These are phyloP conservation scores for Siderastrea siderea DNA, from an alignment of 92 coral and sea anemone species.

Conservation along the genomic window DNA sequence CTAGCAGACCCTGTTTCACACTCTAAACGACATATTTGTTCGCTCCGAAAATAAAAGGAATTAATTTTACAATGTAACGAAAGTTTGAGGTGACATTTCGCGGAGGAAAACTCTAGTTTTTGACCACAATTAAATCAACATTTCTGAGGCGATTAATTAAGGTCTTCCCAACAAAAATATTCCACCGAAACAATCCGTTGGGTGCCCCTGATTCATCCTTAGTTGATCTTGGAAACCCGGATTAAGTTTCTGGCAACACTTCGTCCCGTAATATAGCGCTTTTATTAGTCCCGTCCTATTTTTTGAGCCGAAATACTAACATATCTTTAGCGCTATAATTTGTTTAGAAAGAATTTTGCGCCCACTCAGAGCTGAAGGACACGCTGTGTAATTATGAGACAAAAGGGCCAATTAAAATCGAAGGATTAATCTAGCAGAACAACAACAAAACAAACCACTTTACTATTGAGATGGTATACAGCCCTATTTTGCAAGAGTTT, in stretches of 20 bases:
- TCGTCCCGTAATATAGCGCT: background rate
- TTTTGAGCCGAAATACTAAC: background rate
- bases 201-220: too few relatives aligned
- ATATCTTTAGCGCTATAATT: background rate
- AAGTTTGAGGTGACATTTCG: too few relatives aligned
- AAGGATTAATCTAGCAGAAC: background rate
- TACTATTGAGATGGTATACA: background rate
- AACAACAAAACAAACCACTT: slow-evolving; percentile 20
- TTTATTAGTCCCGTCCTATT: background rate
- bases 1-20: too few relatives aligned
- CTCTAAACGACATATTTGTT: too few relatives aligned
- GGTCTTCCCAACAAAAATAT: too few relatives aligned
- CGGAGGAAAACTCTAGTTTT: too few relatives aligned
- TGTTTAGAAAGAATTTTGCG: background rate
- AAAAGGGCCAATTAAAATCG: background rate
- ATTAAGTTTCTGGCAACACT: background rate
- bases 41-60: too few relatives aligned
- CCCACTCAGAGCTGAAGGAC: background rate
- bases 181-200: too few relatives aligned
- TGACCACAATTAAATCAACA: too few relatives aligned
- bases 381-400: slow-evolving; percentile 4
- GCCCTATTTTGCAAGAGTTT: background rate
- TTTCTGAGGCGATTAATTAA: too few relatives aligned
- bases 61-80: too few relatives aligned
- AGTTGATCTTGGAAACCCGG: background rate